Percentiles rank a stretch among this genome's conserved stretches.
Evolutionary conservation across 1,140 invertebrate genomes (phyloP).

Genomic region (Venustaconcha ellipsiformis): DNA sequence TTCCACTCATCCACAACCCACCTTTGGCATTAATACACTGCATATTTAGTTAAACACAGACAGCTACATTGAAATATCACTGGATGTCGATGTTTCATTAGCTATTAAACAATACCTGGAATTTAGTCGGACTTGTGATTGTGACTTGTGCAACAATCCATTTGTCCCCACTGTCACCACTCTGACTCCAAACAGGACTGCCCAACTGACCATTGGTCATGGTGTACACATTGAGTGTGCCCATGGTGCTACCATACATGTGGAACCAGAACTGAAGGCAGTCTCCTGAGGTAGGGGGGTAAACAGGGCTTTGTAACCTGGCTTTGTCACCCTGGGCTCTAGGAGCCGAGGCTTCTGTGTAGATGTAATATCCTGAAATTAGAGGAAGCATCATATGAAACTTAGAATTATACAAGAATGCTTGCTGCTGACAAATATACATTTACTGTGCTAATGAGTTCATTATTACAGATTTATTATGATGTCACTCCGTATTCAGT

Average conservation of each 20-base stretch:
- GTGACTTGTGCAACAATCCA: conserved; percentile 56
- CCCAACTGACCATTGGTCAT: conserved; percentile 30
- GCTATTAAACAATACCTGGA: conserved; percentile 37
- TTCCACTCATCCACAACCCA: too few relatives aligned
- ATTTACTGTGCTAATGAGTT: too few relatives aligned
- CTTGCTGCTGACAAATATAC: too few relatives aligned
- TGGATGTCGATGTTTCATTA: too few relatives aligned
- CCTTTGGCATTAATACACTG: too few relatives aligned
- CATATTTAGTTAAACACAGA: too few relatives aligned
- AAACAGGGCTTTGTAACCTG: conserved; percentile 39
- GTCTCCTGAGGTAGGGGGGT: conserved; percentile 42
- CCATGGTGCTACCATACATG: conserved; percentile 60
- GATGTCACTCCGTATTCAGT: too few relatives aligned
- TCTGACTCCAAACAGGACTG: conserved; percentile 42
- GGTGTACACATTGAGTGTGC: conserved; percentile 52
- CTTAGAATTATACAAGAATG: neutral
- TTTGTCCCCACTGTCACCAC: conserved; percentile 55
- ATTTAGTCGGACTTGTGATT: conserved; percentile 37
- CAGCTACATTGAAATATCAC: too few relatives aligned
- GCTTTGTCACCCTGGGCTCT: conserved; percentile 52
- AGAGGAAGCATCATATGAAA: conserved; percentile 37
- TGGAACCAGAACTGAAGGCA: conserved; percentile 64
- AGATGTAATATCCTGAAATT: conserved; percentile 59
- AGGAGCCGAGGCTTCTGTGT: conserved; percentile 59
- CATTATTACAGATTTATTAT: too few relatives aligned